Percentiles rank a stretch among this genome's conserved stretches.
These are phyloP conservation scores for Neodon shergylaensis DNA, from an alignment of 2,113 vertebrate species.

Conservation along the genomic window DNA sequence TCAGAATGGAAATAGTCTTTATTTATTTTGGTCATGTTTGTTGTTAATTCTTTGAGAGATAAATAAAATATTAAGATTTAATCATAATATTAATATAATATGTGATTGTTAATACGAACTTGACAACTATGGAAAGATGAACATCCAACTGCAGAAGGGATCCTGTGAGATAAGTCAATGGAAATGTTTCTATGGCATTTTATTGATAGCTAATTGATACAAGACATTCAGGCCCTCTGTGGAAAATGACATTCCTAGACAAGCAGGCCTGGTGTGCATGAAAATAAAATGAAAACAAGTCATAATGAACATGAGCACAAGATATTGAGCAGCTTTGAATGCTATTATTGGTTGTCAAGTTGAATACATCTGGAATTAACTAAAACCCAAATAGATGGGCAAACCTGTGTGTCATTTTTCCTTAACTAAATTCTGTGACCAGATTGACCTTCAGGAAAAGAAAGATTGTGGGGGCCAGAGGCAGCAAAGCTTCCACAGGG, in stretches of 20 bases:
- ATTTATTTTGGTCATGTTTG: neutral
- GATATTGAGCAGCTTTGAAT: neutral
- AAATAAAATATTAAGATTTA: neutral
- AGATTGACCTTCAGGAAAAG: too few species aligned
- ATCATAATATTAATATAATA: neutral
- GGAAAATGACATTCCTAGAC: neutral
- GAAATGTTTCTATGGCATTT: neutral
- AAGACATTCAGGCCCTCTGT: rapidly evolving
- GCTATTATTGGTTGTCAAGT: neutral
- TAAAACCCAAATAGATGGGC: neutral
- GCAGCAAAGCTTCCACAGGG: too few species aligned
- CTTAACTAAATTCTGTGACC: neutral
- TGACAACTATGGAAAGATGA: neutral
- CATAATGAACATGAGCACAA: neutral
- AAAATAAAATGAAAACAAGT: neutral
- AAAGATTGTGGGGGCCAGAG: too few species aligned
- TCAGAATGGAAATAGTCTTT: neutral
- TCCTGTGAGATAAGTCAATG: neutral
- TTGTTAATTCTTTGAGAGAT: neutral
- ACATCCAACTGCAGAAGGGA: neutral
- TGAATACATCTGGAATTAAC: neutral
- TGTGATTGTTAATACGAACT: neutral
- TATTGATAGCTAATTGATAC: neutral
- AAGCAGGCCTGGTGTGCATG: neutral
- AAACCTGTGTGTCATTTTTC: neutral